Percentiles rank a stretch among this genome's conserved stretches.
These are phyloP conservation scores for Trachythela sp. DNA, from an alignment of 64 coral and sea anemone species.

Conservation along the genomic window DNA sequence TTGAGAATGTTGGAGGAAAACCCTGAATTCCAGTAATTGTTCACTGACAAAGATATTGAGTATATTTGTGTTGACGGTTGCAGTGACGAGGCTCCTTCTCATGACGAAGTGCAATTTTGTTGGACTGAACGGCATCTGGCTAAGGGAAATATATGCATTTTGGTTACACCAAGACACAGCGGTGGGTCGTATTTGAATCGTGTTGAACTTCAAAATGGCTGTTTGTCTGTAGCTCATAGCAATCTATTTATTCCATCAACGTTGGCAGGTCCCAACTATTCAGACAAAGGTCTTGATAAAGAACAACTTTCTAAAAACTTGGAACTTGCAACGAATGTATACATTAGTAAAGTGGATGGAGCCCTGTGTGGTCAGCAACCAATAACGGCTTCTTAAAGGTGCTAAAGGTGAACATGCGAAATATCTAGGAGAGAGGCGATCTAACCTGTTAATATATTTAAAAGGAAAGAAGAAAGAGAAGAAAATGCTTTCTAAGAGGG, in stretches of 20 bases:
- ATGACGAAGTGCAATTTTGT: slow-evolving; percentile 60
- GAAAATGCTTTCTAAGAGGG: neutral
- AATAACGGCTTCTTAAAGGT: slow-evolving; percentile 48
- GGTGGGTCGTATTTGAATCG: slow-evolving; percentile 45
- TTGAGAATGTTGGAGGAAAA: slow-evolving; percentile 48
- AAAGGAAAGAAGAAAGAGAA: slow-evolving; percentile 57
- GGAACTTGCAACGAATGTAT: slow-evolving; percentile 52
- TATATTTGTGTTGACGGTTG: slow-evolving; percentile 58
- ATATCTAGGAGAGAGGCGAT: slow-evolving; percentile 35
- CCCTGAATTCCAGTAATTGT: slow-evolving; percentile 31
- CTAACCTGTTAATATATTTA: slow-evolving; percentile 54
- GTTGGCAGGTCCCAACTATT: slow-evolving; percentile 29
- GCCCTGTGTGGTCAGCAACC: slow-evolving; percentile 40
- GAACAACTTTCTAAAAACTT: slow-evolving; percentile 39
- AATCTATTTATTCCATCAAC: slow-evolving; percentile 38
- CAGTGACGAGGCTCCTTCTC: slow-evolving; percentile 46
- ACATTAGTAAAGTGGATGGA: slow-evolving; percentile 54
- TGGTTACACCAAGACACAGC: slow-evolving; percentile 52
- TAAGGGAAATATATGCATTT: slow-evolving; percentile 16
- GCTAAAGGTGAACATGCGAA: slow-evolving; percentile 37
- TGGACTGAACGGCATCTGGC: slow-evolving; percentile 54
- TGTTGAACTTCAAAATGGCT: slow-evolving; percentile 56
- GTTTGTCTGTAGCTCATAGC: slow-evolving; percentile 46
- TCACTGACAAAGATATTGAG: slow-evolving; percentile 48
- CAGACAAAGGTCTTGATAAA: slow-evolving; percentile 27